These are phyloP conservation scores for Actinostola sp. DNA, from an alignment of 92 coral and sea anemone species.

Conservation along the genomic window DNA sequence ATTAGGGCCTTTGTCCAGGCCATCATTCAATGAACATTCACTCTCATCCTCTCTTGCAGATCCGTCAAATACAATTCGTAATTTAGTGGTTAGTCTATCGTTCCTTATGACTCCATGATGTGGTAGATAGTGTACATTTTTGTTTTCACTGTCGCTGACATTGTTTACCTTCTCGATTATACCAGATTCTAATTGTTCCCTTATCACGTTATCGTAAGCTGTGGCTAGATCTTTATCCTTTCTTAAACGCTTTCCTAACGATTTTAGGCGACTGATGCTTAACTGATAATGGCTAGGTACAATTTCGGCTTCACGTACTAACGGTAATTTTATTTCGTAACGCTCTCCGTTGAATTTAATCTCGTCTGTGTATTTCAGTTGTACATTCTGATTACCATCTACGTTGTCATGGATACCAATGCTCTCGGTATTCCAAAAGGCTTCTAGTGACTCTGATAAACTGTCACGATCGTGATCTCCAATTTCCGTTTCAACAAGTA, in stretches of 20 bases:
- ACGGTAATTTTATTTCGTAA: constrained; percentile 1
- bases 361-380: not conserved
- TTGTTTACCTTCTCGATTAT: constrained; percentile 11
- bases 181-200: constrained; percentile 2
- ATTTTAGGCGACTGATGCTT: not conserved
- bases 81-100: not conserved
- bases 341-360: constrained; percentile 4
- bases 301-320: not conserved
- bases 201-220: constrained; percentile 23
- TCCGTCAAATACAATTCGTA: not conserved
- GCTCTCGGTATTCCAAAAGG: not conserved
- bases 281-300: not conserved
- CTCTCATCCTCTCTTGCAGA: not conserved
- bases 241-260: constrained; percentile 1
- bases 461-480: too few relatives aligned
- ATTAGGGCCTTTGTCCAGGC: constrained; percentile 14
- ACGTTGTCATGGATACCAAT: constrained; percentile 2
- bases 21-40: not conserved
- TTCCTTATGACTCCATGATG: constrained; percentile 17
- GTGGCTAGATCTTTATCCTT: constrained; percentile 2
- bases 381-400: not conserved
- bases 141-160: not conserved
- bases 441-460: too few relatives aligned
- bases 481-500: too few relatives aligned
- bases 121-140: constrained; percentile 12